A percentile compares a stretch with the other conserved stretches of the same genome.
Conservation (phyloP, 2,888 invertebrate genomes). For the Psococerastis gibbosa region DNA sequence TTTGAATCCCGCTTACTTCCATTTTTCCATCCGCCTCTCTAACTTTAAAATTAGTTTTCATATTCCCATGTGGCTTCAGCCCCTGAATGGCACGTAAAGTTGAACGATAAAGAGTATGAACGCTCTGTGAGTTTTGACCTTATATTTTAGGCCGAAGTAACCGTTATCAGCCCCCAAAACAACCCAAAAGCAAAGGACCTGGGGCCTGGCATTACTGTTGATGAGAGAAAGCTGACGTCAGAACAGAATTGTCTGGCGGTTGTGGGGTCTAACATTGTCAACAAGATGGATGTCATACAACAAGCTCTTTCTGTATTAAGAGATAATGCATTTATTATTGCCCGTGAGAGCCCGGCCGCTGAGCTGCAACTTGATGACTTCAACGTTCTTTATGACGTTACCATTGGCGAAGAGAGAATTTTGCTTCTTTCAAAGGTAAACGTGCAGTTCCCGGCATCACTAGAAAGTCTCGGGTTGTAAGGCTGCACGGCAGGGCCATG, state of each 20-base stretch:
- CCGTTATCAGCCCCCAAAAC: constrained; percentile 27
- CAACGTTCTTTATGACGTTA: constrained; percentile 31
- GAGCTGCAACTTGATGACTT: constrained; percentile 25
- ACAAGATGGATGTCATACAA: constrained; percentile 23
- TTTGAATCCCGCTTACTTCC: no score
- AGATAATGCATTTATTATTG: constrained; percentile 39
- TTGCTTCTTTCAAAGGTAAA: constrained; percentile 32
- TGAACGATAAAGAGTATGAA: no score
- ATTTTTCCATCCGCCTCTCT: no score
- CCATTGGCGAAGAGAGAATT: constrained; percentile 32
- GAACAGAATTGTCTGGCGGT: constrained; percentile 21
- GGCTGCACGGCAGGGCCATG: no score
- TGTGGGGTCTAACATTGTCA: constrained; percentile 14
- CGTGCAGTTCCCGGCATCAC: no score
- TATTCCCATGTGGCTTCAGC: no score
- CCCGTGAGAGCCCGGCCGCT: constrained; percentile 34
- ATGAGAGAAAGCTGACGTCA: constrained; percentile 36
- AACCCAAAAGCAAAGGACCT: constrained; percentile 27
- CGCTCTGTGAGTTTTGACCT: neutral
- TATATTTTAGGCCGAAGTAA: constrained; percentile 39
- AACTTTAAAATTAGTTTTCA: no score
- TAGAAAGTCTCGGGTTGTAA: no score
- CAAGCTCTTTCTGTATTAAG: constrained; percentile 30
- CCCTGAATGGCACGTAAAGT: no score
- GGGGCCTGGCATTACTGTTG: constrained; percentile 33